Evolutionary conservation across 2,113 vertebrate genomes (phyloP).

Genomic region (Prunella himalayana): DNA sequence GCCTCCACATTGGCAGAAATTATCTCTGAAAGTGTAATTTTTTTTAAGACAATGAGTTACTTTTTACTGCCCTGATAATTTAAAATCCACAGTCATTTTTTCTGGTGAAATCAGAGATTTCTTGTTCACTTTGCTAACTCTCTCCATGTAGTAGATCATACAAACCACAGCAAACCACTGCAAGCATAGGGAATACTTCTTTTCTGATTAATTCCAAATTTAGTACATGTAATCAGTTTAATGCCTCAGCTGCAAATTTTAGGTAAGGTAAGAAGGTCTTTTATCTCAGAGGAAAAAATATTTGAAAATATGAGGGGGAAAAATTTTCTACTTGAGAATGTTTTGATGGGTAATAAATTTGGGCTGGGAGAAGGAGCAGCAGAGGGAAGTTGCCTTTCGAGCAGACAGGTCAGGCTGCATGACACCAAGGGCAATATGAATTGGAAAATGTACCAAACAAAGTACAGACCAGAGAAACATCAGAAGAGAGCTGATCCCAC

Average conservation of each 20-base stretch:
- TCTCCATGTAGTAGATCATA: not conserved
- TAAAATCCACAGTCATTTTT: not conserved
- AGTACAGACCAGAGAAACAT: not conserved
- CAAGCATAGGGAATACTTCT: not conserved
- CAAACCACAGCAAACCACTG: not conserved
- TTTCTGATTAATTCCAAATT: not conserved
- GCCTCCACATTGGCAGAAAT: not conserved
- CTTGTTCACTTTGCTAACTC: not conserved
- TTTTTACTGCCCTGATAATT: not conserved
- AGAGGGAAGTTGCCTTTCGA: not conserved
- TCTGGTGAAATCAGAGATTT: not conserved
- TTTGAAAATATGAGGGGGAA: not conserved
- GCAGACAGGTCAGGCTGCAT: not conserved
- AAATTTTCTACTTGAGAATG: not conserved
- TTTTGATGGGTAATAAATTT: not conserved
- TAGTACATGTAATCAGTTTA: not conserved
- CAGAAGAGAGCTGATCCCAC: not conserved
- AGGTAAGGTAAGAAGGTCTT: not conserved
- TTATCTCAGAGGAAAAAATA: not conserved
- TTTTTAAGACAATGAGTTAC: not conserved
- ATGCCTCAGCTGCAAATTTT: not conserved
- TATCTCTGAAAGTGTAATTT: not conserved
- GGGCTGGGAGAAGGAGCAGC: not conserved
- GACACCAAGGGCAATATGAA: not conserved
- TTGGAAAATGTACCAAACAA: not conserved